Evolutionary conservation across 2,888 invertebrate species (phyloP).

Genomic region (Aphelenchoides bicaudatus): DNA sequence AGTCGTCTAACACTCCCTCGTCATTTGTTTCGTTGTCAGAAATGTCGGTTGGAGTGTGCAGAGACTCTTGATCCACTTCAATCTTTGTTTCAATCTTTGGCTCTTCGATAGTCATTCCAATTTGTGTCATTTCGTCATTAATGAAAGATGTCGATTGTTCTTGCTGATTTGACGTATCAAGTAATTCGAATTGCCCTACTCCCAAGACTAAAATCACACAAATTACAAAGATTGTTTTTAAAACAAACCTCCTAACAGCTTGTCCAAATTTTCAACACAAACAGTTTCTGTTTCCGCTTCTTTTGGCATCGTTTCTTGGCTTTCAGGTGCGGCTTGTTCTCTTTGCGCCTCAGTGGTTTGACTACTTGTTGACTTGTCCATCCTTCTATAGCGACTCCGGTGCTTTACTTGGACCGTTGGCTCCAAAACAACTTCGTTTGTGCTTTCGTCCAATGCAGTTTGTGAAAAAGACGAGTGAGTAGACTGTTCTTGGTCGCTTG

Average conservation of each 20-base stretch:
- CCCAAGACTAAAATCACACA: slow-evolving; percentile 3
- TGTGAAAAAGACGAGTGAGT: no score
- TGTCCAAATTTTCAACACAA: slow-evolving; percentile 3
- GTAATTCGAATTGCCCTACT: slow-evolving; percentile 4
- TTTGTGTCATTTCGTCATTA: no score
- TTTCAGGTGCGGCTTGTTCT: not conserved
- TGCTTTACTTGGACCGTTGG: not conserved
- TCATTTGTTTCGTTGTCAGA: not conserved
- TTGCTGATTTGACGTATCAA: no score
- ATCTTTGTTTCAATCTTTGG: not conserved
- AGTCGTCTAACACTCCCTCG: not conserved
- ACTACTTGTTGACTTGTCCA: not conserved
- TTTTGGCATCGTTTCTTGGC: not conserved
- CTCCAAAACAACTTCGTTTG: not conserved
- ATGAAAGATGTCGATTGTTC: no score
- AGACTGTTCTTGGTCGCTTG: no score
- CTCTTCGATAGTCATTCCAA: no score
- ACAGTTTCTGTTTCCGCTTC: not conserved
- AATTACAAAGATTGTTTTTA: not conserved
- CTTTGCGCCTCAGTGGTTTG: not conserved
- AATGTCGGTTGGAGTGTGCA: not conserved
- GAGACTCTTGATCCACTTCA: not conserved
- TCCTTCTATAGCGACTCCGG: not conserved
- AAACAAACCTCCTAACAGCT: slow-evolving; percentile 9
- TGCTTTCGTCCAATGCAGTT: no score